These are phyloP conservation scores for cattle (Bos taurus) DNA, from an alignment of 2,113 vertebrate genomes.

Conservation along the genomic window DNA sequence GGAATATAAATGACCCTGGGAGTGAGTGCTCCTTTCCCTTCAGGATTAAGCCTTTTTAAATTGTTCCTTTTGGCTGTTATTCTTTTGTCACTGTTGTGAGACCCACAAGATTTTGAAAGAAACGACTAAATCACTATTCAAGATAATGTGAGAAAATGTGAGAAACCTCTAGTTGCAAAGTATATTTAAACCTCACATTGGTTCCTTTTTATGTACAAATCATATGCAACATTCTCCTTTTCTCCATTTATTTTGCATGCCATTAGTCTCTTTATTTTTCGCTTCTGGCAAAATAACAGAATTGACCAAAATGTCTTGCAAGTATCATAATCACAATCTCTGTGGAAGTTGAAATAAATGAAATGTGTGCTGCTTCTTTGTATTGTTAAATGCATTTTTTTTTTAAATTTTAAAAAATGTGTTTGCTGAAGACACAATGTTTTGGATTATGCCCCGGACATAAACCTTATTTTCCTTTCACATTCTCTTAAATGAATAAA, in stretches of 20 bases:
- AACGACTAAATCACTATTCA: background rate
- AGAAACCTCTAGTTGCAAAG: background rate
- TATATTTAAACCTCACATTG: background rate
- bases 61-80: background rate
- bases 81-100: background rate
- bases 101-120: constrained; percentile 38
- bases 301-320: constrained; percentile 54
- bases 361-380: background rate
- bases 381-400: background rate
- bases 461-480: constrained; percentile 43
- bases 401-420: background rate
- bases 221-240: background rate
- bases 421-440: constrained; percentile 8
- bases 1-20: constrained; percentile 20
- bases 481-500: constrained; percentile 31
- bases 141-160: background rate
- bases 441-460: constrained; percentile 31
- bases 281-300: constrained; percentile 41
- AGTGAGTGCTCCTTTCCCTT: background rate
- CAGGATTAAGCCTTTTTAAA: constrained; percentile 25
- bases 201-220: background rate
- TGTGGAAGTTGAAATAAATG: constrained; percentile 35
- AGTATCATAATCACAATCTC: constrained; percentile 61
- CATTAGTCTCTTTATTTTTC: background rate
- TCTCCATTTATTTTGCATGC: background rate